Percentiles rank a stretch among this genome's conserved stretches.
phyloP scores from a whole-genome alignment of 1,140 invertebrate species.

The Drosophila paulistorum region DNA sequence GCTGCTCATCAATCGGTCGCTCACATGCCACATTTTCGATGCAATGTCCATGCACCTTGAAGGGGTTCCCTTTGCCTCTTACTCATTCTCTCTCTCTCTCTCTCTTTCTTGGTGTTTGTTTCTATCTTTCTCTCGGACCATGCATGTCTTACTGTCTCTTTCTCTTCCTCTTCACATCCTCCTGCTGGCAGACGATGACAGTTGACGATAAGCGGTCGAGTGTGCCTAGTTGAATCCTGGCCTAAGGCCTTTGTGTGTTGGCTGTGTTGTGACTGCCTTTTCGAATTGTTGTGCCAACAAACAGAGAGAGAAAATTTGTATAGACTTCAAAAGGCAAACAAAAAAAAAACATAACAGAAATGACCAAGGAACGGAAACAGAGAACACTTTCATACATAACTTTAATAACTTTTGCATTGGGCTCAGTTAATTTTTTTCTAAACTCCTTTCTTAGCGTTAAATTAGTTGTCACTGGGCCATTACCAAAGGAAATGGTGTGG shows the following conservation, averaged over 20 bases:
- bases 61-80: slow-evolving; percentile 27
- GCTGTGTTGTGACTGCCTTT: slow-evolving; percentile 59
- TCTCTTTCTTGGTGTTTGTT: not conserved
- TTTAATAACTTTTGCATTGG: no score
- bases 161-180: slow-evolving; percentile 1
- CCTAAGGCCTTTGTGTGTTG: not conserved
- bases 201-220: slow-evolving; percentile 61
- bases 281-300: slow-evolving; percentile 61
- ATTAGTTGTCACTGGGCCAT: no score
- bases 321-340: not conserved
- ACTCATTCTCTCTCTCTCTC: not conserved
- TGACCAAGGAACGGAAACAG: not conserved
- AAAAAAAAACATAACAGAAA: no score
- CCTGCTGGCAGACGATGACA: slow-evolving; percentile 65
- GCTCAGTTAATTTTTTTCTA: no score
- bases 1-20: slow-evolving; percentile 69
- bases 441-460: no score
- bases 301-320: slow-evolving; percentile 20
- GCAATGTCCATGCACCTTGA: slow-evolving; percentile 65
- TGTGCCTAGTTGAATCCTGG: slow-evolving; percentile 43
- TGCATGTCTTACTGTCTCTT: not conserved
- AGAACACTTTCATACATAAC: not conserved
- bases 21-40: slow-evolving; percentile 43
- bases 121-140: not conserved
- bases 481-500: no score